Conservation (phyloP, 2,113 vertebrate genomes). For the Indicator maculatus region DNA sequence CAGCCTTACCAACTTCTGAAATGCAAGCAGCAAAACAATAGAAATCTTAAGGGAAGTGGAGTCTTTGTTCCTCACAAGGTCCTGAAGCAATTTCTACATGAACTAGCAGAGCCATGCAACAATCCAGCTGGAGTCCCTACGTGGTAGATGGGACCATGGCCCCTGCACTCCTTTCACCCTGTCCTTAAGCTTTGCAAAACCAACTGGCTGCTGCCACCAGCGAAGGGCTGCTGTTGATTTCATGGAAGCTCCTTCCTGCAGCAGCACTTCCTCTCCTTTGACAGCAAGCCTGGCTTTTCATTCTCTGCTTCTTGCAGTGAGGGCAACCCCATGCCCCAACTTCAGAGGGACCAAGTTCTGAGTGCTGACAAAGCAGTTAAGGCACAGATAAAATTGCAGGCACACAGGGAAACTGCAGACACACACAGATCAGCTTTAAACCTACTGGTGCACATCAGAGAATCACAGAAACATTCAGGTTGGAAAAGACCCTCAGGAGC, state of each 20-base stretch:
- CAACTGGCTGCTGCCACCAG: too few relatives aligned
- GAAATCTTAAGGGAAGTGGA: neutral
- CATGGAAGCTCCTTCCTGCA: too few relatives aligned
- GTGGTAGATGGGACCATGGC: neutral
- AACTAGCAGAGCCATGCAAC: neutral
- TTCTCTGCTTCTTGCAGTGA: neutral
- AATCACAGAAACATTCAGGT: neutral
- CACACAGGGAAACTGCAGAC: too few relatives aligned
- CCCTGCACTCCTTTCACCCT: neutral
- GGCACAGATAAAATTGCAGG: neutral
- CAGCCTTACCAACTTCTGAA: neutral
- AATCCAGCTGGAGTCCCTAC: neutral
- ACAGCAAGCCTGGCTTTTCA: too few relatives aligned
- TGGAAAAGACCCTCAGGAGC: too few relatives aligned
- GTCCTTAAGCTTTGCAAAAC: too few relatives aligned
- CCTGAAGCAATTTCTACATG: neutral
- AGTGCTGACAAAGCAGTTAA: neutral
- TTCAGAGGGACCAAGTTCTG: neutral
- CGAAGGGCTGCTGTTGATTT: too few relatives aligned
- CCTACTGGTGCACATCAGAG: neutral
- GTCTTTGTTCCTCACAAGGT: neutral
- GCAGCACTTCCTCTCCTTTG: too few relatives aligned
- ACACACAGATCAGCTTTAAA: neutral
- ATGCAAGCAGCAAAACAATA: neutral
- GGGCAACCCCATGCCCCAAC: accelerated